Percentiles rank a stretch among this genome's conserved stretches.
These are phyloP conservation scores for Tenthredo livida DNA, from an alignment of 2,888 invertebrate species.

Conservation along the genomic window DNA sequence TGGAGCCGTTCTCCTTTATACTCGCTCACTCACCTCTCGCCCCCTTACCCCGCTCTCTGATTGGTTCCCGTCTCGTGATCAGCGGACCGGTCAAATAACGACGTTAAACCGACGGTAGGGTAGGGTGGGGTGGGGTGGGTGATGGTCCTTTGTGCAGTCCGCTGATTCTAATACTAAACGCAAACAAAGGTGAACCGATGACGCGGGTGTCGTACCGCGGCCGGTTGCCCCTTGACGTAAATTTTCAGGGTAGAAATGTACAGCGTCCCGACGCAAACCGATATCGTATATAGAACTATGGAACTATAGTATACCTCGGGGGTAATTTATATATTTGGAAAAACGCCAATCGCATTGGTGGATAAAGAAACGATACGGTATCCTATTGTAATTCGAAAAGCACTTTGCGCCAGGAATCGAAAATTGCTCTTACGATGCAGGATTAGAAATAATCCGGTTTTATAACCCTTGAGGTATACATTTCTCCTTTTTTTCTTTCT, in stretches of 20 bases:
- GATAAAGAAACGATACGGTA: neutral
- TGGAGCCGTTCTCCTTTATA: conserved; percentile 75
- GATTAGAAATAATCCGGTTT: conserved; percentile 10
- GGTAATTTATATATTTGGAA: conserved; percentile 5
- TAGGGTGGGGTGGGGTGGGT: neutral
- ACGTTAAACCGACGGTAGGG: conserved; percentile 43
- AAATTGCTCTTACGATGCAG: neutral
- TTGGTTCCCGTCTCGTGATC: conserved; percentile 57
- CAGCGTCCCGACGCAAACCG: neutral
- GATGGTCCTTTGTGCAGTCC: conserved; percentile 52
- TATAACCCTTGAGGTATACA: neutral
- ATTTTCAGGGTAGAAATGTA: neutral
- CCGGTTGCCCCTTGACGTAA: neutral
- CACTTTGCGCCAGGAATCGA: neutral
- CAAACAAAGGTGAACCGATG: conserved; percentile 51
- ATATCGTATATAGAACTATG: neutral
- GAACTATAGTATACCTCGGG: neutral
- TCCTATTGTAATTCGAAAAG: neutral
- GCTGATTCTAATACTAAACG: conserved; percentile 50
- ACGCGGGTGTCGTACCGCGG: conserved; percentile 20
- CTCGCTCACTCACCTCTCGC: conserved; percentile 59
- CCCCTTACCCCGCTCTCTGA: conserved; percentile 57
- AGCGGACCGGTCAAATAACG: conserved; percentile 57
- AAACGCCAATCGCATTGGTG: neutral
- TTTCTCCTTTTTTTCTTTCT: conserved; percentile 23